Evolutionary conservation across 2,888 invertebrate genomes (phyloP), one percentile per base, ranked within the genome.

Genomic region (Hirtodrosophila histrioides): DNA sequence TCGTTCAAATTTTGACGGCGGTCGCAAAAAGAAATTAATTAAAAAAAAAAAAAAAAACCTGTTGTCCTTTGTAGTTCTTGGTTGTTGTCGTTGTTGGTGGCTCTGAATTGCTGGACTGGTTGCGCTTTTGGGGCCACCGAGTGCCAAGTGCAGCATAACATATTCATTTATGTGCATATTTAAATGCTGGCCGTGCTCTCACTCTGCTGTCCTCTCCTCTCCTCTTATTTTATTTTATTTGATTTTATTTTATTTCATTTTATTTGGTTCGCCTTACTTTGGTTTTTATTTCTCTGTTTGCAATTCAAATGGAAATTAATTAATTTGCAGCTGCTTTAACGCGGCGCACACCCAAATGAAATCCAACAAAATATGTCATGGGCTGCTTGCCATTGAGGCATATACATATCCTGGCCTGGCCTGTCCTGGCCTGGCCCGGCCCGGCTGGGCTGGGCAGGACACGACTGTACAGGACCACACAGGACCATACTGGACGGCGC

Each of bases 271-370:
- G 50, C 37, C 43, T 54, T 49, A 33, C 48, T 71, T 58, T 39
- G 56, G 54, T 53, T 63, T 66, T 57, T 35, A 53, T 64, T 72
- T 58, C 33, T 27, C 46, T 51, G 57, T 63, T 66, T 56, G 73
- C 75, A 69, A 71, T 71, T 80, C 74, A 83, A 83, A 80, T 76
- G 78, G 65, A 71, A 82, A 83, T 78, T 80, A 80, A 82, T 82
- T 80, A 76, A 75, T 80, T 80, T 80, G 54, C 67, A 65, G 50
- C 51, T 65, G 57, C 54, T 68, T 73, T 60, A 69, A 51, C 62
- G 62, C 53, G 36, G 29, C 11, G 31, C 4, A 27, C 11, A 43
- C n/a, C 33, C 40, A 33, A 60, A 43, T 27, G 27, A 6, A 27
- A 27, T 27, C 5, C 27, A 4, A 3, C 39, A 7, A 51, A 62